Evolutionary conservation across 2,797 vertebrate genomes (phyloP), one percentile per base, ranked within the genome.

Genomic region (Cynodonichthys magdalenae): DNA sequence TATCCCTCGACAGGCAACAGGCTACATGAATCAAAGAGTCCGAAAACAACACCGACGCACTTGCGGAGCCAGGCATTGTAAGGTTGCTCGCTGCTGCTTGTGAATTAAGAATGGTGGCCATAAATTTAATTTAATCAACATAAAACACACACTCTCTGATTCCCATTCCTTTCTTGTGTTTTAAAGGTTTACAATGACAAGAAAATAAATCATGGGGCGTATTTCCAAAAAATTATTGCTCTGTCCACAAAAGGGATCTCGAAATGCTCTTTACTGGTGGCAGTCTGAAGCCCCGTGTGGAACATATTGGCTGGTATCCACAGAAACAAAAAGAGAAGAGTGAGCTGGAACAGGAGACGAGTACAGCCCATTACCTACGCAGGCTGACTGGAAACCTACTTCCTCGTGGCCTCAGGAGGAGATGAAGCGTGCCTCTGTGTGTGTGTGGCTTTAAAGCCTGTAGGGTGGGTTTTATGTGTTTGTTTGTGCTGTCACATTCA

Each of bases 281-380:
- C 42, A n/a, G 53, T 27, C 39, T 46, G 66, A 70, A 77, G 68
- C 64, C 51, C 19, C 53, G 63, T 46, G 31, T 63, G 56, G 53
- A 27, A 48, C 34, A 75, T 79, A 66, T 39, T 66, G 68, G 10
- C 51, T 66, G 63, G 20, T 18, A 6, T 69, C 78, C 57, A 65
- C 1, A 48, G 48, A 24, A 49, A 53, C 14, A 20, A 48, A 54
- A 29, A 61, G 42, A 53, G 48, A 55, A 63, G 65, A 54, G 45
- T 57, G 68, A 66, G 65, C 56, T 61, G 60, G 49, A 58, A 45
- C 69, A 71, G 48, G 29, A 71, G 68, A 57, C 34, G 53, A 75
- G 54, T 63, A 64, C n/a, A 67, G 66, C 28, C 75, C 82, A 78
- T 88, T 88, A 86, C 72, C 77, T 80, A 68, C 59, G 82, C 75